Evolutionary conservation across 2,888 invertebrate species (phyloP).

Genomic region (Eugnorisma glareosa): DNA sequence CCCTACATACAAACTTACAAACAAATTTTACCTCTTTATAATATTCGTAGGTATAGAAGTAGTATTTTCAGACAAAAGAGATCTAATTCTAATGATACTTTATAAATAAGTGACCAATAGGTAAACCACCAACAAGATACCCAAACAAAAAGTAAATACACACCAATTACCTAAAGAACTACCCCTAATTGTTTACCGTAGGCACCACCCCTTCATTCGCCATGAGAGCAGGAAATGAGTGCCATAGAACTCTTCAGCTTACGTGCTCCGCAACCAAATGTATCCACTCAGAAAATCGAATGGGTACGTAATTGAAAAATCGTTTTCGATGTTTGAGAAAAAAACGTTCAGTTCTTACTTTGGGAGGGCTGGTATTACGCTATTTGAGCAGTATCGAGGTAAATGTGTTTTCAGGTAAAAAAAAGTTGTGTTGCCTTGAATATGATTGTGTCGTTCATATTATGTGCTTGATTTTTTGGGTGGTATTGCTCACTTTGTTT

Average conservation of each 20-base stretch:
- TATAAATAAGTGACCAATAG: too few relatives aligned
- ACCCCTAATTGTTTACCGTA: slow-evolving; percentile 64
- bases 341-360: slow-evolving; percentile 50
- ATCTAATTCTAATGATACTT: not conserved
- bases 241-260: slow-evolving; percentile 62
- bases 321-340: slow-evolving; percentile 64
- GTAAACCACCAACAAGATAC: not conserved
- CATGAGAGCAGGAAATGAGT: slow-evolving; percentile 68
- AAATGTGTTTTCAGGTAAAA: slow-evolving; percentile 40
- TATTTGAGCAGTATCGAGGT: slow-evolving; percentile 20
- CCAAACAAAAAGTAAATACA: slow-evolving; percentile 31
- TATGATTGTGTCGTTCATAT: slow-evolving; percentile 41
- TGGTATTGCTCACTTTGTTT: not conserved
- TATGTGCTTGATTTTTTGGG: slow-evolving; percentile 2
- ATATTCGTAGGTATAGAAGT: too few relatives aligned
- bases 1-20: too few relatives aligned
- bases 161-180: slow-evolving; percentile 55
- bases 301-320: slow-evolving; percentile 70
- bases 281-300: slow-evolving; percentile 61
- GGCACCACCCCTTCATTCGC: slow-evolving; percentile 61
- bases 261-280: slow-evolving; percentile 67
- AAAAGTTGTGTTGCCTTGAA: slow-evolving; percentile 22
- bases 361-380: slow-evolving; percentile 3
- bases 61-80: not conserved
- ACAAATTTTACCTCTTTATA: too few relatives aligned